phyloP scores from a whole-genome alignment of 1,140 invertebrate species.

The Sinonovacula constricta region DNA sequence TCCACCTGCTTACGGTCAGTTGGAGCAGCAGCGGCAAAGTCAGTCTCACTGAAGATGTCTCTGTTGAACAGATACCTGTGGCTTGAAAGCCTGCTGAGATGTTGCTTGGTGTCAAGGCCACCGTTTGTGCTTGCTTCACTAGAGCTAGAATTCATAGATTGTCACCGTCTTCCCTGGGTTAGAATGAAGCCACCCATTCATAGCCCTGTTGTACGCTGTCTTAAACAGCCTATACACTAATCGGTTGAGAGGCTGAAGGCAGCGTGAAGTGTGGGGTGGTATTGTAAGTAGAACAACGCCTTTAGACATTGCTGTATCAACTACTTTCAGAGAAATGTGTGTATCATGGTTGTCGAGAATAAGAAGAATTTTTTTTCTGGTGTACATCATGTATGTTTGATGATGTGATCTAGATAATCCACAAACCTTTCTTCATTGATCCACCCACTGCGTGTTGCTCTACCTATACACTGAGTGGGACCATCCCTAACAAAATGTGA shows the following conservation, averaged over 20 bases:
- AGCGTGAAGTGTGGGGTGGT: conserved; percentile 55
- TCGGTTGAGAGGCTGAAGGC: conserved; percentile 51
- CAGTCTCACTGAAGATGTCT: not conserved
- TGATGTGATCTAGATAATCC: conserved; percentile 78
- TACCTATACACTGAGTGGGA: conserved; percentile 42
- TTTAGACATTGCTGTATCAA: conserved; percentile 62
- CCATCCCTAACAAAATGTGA: conserved; percentile 76
- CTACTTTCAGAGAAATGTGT: conserved; percentile 58
- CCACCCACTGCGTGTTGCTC: conserved; percentile 45
- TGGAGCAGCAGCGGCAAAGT: not conserved
- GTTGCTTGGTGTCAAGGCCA: conserved; percentile 11
- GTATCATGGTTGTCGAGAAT: conserved; percentile 56
- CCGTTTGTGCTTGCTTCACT: not conserved
- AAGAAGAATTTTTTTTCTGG: conserved; percentile 56
- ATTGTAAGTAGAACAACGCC: conserved; percentile 52
- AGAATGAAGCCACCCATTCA: conserved; percentile 80
- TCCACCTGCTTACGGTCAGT: not conserved
- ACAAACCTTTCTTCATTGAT: conserved; percentile 49
- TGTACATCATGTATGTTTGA: conserved; percentile 67
- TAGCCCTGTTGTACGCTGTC: too few species aligned
- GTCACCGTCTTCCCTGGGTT: conserved; percentile 79
- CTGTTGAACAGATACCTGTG: conserved; percentile 46
- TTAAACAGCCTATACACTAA: conserved; percentile 53
- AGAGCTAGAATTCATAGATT: conserved; percentile 77
- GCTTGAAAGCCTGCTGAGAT: conserved; percentile 24